These are phyloP conservation scores for Callospermophilus lateralis DNA, from an alignment of 2,113 vertebrate genomes.

Conservation along the genomic window DNA sequence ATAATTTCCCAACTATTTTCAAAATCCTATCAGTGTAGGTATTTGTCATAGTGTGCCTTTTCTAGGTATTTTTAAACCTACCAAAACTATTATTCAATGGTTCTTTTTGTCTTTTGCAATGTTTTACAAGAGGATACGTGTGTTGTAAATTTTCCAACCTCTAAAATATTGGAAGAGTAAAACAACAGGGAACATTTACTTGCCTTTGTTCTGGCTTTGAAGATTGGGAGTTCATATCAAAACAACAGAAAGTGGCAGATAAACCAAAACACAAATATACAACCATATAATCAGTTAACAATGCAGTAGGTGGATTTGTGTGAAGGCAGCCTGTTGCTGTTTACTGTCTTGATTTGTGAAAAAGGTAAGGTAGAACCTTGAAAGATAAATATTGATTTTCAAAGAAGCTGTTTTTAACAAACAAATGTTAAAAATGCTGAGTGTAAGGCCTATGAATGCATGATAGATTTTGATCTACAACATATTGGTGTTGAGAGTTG, in stretches of 20 bases:
- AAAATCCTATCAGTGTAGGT: neutral
- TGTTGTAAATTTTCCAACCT: conserved; percentile 80
- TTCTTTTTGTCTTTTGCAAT: conserved; percentile 62
- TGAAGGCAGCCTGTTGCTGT: neutral
- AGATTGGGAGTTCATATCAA: conserved; percentile 62
- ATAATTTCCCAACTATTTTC: neutral
- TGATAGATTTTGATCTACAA: conserved; percentile 23
- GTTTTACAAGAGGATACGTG: conserved; percentile 48
- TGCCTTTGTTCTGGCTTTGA: conserved; percentile 43
- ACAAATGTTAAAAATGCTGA: neutral
- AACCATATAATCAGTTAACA: neutral
- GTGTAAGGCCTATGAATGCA: neutral
- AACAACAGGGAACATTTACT: conserved; percentile 70
- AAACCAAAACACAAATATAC: conserved; percentile 39
- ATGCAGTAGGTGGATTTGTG: neutral
- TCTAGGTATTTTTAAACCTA: conserved; percentile 46
- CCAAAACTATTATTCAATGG: conserved; percentile 36
- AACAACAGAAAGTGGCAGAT: conserved; percentile 53
- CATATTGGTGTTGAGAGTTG: neutral
- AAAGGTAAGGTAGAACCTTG: neutral
- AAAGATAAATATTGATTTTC: neutral
- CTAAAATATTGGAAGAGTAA: conserved; percentile 66
- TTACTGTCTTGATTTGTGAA: conserved; percentile 26
- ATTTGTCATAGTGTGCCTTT: neutral
- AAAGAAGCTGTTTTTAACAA: neutral